A percentile compares a stretch with the other conserved stretches of the same genome.
Conservation (phyloP, 2,888 invertebrate genomes). For the Noctuana brunneofusca region DNA sequence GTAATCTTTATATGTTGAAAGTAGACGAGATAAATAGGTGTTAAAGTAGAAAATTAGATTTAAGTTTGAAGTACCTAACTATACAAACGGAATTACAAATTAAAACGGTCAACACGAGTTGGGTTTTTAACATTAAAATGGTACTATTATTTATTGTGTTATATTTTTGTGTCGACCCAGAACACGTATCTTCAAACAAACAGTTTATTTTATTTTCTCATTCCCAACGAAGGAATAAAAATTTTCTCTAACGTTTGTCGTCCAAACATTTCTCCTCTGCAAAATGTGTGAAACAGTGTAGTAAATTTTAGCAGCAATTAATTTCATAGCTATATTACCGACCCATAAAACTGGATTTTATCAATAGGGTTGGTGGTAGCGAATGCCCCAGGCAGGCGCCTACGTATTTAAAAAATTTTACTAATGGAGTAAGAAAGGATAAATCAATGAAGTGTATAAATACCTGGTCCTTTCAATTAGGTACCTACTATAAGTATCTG, state of each 20-base stretch:
- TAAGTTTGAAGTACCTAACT: background rate
- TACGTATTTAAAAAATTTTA: too few relatives aligned
- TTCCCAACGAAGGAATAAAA: constrained; percentile 26
- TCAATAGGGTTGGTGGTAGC: too few relatives aligned
- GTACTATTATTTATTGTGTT: background rate
- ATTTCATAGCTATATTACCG: too few relatives aligned
- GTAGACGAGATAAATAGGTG: background rate
- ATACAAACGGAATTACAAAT: background rate
- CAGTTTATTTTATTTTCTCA: constrained; percentile 32
- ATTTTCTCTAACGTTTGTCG: constrained; percentile 30
- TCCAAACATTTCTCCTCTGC: constrained; percentile 30
- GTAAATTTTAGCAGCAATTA: constrained; percentile 34
- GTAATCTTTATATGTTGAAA: background rate
- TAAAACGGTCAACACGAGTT: background rate
- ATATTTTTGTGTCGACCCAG: background rate
- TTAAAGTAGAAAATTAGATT: background rate
- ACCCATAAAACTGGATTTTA: too few relatives aligned
- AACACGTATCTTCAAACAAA: constrained; percentile 26
- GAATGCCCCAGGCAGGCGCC: too few relatives aligned
- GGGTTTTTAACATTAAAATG: background rate
- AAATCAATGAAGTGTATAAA: too few relatives aligned
- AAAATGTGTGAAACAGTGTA: constrained; percentile 32
- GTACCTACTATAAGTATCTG: too few relatives aligned
- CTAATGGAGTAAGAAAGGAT: too few relatives aligned
- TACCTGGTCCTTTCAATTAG: too few relatives aligned